Evolutionary conservation across 1,140 invertebrate species (phyloP), one percentile per base, ranked within the genome.

Genomic region (Lerema accius): DNA sequence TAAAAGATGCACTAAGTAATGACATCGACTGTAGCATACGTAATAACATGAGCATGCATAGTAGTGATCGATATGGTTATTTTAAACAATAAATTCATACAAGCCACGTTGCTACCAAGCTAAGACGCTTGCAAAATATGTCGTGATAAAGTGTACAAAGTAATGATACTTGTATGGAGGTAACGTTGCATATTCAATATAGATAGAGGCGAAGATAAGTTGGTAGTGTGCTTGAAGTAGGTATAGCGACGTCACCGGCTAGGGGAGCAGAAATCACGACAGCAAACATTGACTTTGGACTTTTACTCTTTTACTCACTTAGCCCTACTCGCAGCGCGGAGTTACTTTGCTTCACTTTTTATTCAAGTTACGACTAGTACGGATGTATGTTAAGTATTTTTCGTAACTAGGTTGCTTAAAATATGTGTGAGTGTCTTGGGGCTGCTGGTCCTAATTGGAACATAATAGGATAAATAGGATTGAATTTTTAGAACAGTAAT

Each of bases 221-320:
- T 1, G 9, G 28, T 32, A 32, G 2, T n/a, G n/a, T 23, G 5
- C 19, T 65, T 50, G 65, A 66, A 61, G 65, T 55, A 65, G 43
- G 59, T 48, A 63, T 59, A 61, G 63, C 69, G 59, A 69, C 62
- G 75, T 78, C 80, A 78, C 71, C 67, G 35, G 68, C 46, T 5
- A 71, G 71, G 79, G 78, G 79, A 74, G 72, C 72, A 70, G 74
- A 89, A 89, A 89, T 89, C 86, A 87, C 82, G 81, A 76, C 73
- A 60, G 82, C 84, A 89, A 89, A 89, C 84, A 89, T 88, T 89
- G 86, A 89, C 86, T 88, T 85, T 83, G 80, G 77, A 85, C 79
- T 82, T 86, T 88, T 83, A 76, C 79, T 83, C 76, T 82, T 86
- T 86, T 83, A 85, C 82, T 86, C 83, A 86, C 86, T 88, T 86